phyloP scores from a whole-genome alignment of 2,113 vertebrate genomes.

The Corydoras sp. region DNA sequence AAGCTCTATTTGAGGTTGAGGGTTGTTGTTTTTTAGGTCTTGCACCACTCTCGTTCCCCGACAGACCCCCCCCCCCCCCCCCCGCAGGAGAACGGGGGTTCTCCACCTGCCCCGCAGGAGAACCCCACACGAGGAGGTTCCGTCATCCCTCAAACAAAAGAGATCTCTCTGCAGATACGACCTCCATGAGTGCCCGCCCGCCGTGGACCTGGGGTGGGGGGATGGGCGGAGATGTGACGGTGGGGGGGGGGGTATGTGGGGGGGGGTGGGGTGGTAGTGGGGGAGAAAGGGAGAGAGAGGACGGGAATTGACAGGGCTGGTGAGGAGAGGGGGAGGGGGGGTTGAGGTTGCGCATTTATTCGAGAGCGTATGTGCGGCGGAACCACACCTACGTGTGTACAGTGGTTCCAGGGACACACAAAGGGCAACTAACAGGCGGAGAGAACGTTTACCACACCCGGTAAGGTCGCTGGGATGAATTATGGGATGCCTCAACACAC shows the following conservation, averaged over 20 bases:
- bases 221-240: neutral
- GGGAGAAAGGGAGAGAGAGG: neutral
- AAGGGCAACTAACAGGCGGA: neutral
- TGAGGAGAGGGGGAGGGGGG: conserved; percentile 3
- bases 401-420: conserved; percentile 23
- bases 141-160: conserved; percentile 38
- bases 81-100: too few relatives aligned
- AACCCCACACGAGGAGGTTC: too few relatives aligned
- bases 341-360: conserved; percentile 12
- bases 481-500: neutral
- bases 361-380: conserved; percentile 12
- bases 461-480: conserved; percentile 24
- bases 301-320: conserved; percentile 26
- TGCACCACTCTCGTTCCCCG: too few relatives aligned
- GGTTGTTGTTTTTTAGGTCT: too few relatives aligned
- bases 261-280: too few relatives aligned
- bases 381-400: conserved; percentile 17
- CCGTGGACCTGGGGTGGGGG: conserved; percentile 48
- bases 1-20: too few relatives aligned
- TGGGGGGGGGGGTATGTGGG: too few relatives aligned
- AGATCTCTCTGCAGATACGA: conserved; percentile 54
- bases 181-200: conserved; percentile 43
- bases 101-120: too few relatives aligned
- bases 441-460: conserved; percentile 14
- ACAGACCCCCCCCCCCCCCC: too few relatives aligned